A percentile compares a stretch with the other conserved stretches of the same genome.
These are phyloP conservation scores for Orius laevigatus DNA, from an alignment of 1,140 invertebrate genomes.

Conservation along the genomic window DNA sequence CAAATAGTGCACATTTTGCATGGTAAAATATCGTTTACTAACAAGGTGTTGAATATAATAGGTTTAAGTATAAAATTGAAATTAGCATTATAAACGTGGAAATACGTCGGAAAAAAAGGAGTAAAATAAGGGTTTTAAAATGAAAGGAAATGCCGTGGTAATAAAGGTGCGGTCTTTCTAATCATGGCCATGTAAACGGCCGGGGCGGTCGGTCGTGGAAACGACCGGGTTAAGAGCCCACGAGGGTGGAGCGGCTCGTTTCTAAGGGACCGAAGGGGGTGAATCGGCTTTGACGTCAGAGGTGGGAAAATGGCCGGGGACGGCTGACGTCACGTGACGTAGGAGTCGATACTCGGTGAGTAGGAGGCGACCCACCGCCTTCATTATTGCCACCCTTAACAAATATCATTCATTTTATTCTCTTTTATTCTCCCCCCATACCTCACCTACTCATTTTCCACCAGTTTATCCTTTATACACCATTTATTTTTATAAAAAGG, in stretches of 20 bases:
- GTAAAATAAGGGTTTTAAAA: not conserved
- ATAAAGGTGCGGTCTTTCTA: not conserved
- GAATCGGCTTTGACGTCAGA: too few relatives aligned
- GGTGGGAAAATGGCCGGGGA: not conserved
- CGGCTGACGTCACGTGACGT: constrained; percentile 1
- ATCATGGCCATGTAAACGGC: not conserved
- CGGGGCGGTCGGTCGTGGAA: not conserved
- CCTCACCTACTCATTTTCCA: not conserved
- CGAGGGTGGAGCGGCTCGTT: not conserved
- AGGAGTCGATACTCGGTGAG: constrained; percentile 2
- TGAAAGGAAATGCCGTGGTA: not conserved
- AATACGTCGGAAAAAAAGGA: too few relatives aligned
- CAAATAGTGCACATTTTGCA: too few relatives aligned
- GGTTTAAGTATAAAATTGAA: too few relatives aligned
- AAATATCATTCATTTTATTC: not conserved
- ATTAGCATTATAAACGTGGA: too few relatives aligned
- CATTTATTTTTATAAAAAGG: too few relatives aligned
- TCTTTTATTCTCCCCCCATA: not conserved
- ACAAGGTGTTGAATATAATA: too few relatives aligned
- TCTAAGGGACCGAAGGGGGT: not conserved
- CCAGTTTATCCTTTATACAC: not conserved
- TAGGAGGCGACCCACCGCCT: not conserved
- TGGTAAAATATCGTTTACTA: too few relatives aligned
- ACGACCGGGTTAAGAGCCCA: not conserved
- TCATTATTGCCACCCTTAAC: not conserved